Base-by-base conservation (phyloP, 2,797 vertebrate species). In the Limnodromus scolopaceus region DNA sequence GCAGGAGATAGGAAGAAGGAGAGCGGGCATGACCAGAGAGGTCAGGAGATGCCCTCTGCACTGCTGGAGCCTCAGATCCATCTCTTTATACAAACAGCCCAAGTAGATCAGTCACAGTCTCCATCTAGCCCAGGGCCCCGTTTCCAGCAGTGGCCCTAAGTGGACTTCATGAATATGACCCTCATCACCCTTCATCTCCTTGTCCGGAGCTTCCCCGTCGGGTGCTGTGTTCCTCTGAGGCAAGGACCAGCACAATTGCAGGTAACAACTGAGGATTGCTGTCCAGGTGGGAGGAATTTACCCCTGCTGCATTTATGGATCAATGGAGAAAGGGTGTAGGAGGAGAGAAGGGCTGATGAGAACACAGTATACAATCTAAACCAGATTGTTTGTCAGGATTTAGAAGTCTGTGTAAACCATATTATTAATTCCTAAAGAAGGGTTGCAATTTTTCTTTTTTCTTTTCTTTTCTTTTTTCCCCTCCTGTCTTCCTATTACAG, bases 381-480 rank as follows among this genome's bases (percentile, higher is more conserved):
- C 20, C 53, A 64, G 72, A 70, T 28, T 77, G 69, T 70, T 89
- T 68, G 57, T 80, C 84, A 91, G 69, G 54, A 89, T 94, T 93
- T 89, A 22, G 2, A 93, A 81, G 51, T 54, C 79, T 93, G 10
- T 91, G 55, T 91, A 86, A 89, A 88, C 49, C 55, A 19, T 88
- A 66, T 74, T 70, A 91, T 90, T 93, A 92, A 91, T 75, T 88
- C 36, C 41, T 87, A 84, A 93, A 84, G 23, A 87, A 89, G 53
- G 12, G 24, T 58, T 57, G 8, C 25, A 63, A 66, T 84, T 65
- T 66, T 20, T 53, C 5, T 57, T 53, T 32, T 14, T 41, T 64
- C 25, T 32, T 17, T 8, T 43, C 43, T 43, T 43, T n/a, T 45
- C 14, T 46, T 4, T 13, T 63, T 34, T 6, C 15, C 13, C 28